Evolutionary conservation across 1,140 invertebrate species (phyloP).

Genomic region (Yoshiicerus persimilis): DNA sequence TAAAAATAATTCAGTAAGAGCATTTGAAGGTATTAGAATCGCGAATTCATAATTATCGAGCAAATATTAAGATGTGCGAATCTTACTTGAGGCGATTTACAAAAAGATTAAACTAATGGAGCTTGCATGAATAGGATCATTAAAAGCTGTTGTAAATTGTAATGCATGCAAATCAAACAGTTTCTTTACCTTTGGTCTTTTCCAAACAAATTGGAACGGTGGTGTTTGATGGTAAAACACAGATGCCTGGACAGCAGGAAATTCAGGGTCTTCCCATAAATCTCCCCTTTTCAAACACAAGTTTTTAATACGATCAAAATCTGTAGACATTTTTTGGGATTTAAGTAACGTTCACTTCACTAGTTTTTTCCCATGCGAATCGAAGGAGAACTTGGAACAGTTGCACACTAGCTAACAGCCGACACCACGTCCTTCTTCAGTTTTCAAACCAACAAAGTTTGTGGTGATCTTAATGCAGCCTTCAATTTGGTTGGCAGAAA

Average conservation of each 20-base stretch:
- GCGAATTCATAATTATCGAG: too few species aligned
- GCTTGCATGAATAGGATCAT: too few species aligned
- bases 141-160: too few species aligned
- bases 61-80: too few species aligned
- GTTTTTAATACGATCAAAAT: slow-evolving; percentile 79
- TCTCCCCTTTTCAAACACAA: slow-evolving; percentile 75
- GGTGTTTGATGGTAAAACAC: slow-evolving; percentile 92
- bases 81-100: too few species aligned
- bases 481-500: too few species aligned
- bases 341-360: neutral
- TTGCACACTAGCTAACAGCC: neutral
- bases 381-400: neutral
- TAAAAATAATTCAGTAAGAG: neutral
- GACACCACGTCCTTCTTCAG: neutral
- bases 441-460: neutral
- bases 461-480: too few species aligned
- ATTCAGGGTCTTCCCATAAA: slow-evolving; percentile 90
- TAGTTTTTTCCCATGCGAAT: neutral
- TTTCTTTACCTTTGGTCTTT: slow-evolving; percentile 78
- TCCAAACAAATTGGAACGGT: slow-evolving; percentile 88
- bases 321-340: slow-evolving; percentile 56
- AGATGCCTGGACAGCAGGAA: slow-evolving; percentile 80
- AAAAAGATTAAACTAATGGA: too few species aligned
- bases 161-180: neutral
- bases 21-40: too few species aligned